Evolutionary conservation across 2,888 invertebrate genomes (phyloP).

Genomic region (Cremastobaeus sp.): DNA sequence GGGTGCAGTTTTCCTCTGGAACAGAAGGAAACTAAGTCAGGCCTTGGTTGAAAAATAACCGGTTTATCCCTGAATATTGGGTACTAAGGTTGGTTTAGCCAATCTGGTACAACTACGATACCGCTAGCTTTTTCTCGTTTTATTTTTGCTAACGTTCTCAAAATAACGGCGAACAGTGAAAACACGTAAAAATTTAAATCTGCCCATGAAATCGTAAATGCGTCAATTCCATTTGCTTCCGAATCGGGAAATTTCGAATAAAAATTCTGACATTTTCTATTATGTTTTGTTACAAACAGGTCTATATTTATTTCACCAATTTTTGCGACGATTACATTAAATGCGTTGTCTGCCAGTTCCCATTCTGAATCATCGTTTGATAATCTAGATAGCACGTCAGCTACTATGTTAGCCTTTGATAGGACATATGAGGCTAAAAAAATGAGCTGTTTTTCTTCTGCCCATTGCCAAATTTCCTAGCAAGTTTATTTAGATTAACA

Average conservation of each 20-base stretch:
- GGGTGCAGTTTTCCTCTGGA: not conserved
- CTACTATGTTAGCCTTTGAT: not conserved
- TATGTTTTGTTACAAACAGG: constrained; percentile 20
- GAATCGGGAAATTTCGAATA: constrained; percentile 40
- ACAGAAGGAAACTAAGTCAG: not conserved
- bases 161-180: constrained; percentile 59
- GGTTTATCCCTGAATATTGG: no score
- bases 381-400: not conserved
- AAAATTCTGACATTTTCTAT: constrained; percentile 40
- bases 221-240: constrained; percentile 31
- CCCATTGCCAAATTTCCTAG: not conserved
- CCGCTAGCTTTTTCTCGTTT: constrained; percentile 41
- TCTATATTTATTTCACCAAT: not conserved
- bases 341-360: constrained; percentile 9
- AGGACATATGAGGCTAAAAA: not conserved
- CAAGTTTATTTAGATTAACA: not conserved
- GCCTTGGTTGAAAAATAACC: not conserved
- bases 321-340: not conserved
- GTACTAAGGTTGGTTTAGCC: constrained; percentile 23
- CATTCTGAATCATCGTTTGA: constrained; percentile 51
- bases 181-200: constrained; percentile 60
- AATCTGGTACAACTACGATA: constrained; percentile 40
- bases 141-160: constrained; percentile 54
- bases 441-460: not conserved
- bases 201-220: constrained; percentile 48